These are phyloP conservation scores for Motacilla tschutschensis DNA, from an alignment of 2,113 vertebrate genomes.

Conservation along the genomic window DNA sequence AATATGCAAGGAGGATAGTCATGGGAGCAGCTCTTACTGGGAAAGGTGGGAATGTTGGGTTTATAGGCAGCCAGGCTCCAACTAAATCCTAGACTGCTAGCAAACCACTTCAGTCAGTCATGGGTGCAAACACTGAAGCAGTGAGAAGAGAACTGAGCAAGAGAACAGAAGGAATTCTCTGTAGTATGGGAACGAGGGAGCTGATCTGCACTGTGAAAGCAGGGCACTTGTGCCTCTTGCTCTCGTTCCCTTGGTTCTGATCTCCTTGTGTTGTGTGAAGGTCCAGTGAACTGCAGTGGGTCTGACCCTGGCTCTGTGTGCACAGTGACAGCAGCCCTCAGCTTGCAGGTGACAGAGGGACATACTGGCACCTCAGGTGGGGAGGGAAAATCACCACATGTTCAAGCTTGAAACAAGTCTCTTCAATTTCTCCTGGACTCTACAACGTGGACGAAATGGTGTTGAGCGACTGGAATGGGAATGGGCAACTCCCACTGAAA, in stretches of 20 bases:
- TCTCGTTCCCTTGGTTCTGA: background rate
- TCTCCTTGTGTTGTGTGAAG: background rate
- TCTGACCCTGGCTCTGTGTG: background rate
- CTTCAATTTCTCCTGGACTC: background rate
- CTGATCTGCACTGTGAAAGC: background rate
- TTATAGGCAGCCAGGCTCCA: background rate
- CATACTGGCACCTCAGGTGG: background rate
- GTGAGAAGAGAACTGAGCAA: background rate
- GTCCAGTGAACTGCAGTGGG: background rate
- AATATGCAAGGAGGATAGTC: background rate
- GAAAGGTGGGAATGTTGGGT: background rate
- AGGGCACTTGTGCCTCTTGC: background rate
- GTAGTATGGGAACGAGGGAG: background rate
- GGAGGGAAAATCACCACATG: background rate
- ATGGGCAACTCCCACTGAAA: background rate
- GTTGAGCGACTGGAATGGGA: background rate
- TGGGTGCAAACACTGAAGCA: background rate
- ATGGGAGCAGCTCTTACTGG: background rate
- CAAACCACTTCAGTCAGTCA: background rate
- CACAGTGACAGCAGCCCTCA: background rate
- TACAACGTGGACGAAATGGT: background rate
- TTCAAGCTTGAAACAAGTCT: background rate
- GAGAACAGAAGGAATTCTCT: background rate
- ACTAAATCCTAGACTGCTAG: background rate
- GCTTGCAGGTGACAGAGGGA: background rate